Conservation (phyloP, 2,888 invertebrate species). For the Leucophenga maculata region DNA sequence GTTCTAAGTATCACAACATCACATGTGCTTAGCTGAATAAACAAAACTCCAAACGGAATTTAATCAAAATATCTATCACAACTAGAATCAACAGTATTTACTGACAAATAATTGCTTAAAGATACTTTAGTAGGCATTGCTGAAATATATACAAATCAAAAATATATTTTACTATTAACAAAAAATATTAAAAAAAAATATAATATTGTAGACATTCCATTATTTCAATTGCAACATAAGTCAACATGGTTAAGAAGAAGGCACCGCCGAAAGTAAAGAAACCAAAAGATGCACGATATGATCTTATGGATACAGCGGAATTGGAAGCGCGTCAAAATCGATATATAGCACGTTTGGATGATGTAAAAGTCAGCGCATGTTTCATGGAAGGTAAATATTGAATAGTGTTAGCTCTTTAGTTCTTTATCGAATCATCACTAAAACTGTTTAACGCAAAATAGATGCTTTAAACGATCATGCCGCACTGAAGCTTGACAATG, state of each 20-base stretch:
- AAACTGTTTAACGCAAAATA: conserved; percentile 22
- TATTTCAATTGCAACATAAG: neutral
- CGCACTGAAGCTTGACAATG: conserved; percentile 15
- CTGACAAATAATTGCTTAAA: too few relatives aligned
- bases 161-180: neutral
- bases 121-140: too few relatives aligned
- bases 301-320: neutral
- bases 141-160: neutral
- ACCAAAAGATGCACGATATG: neutral
- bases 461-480: conserved; percentile 41
- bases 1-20: too few relatives aligned
- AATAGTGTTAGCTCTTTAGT: neutral
- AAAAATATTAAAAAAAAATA: neutral
- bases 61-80: too few relatives aligned
- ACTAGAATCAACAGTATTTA: too few relatives aligned
- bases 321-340: neutral
- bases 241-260: neutral
- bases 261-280: neutral
- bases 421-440: too few relatives aligned
- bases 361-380: neutral
- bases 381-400: neutral
- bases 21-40: too few relatives aligned
- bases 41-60: too few relatives aligned
- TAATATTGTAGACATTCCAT: neutral
- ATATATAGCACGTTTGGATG: neutral